phyloP scores from a whole-genome alignment of 2,113 vertebrate genomes.

The Rhea americana region DNA sequence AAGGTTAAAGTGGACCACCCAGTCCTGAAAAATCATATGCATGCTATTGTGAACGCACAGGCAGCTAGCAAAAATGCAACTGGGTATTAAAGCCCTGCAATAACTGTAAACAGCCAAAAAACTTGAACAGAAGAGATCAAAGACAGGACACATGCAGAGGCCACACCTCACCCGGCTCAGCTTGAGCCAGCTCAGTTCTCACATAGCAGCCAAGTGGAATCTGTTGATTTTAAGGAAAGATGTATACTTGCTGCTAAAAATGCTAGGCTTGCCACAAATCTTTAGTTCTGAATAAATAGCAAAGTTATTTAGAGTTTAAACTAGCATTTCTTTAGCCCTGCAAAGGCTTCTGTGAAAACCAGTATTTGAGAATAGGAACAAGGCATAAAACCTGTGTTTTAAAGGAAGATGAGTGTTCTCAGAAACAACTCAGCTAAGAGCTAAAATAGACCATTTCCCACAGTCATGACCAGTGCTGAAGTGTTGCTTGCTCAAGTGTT shows the following conservation, averaged over 20 bases:
- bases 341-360: neutral
- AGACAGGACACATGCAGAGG: neutral
- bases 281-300: neutral
- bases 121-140: neutral
- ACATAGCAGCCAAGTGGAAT: neutral
- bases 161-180: neutral
- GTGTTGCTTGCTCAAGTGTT: neutral
- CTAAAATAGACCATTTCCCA: neutral
- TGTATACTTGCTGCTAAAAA: neutral
- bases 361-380: neutral
- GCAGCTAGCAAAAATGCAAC: neutral
- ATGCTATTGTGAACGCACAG: neutral
- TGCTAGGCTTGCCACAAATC: conserved; percentile 9
- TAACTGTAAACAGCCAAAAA: neutral
- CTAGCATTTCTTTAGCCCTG: neutral
- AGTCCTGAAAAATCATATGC: neutral
- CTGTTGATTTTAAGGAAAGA: neutral
- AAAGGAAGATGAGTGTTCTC: neutral
- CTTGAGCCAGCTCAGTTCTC: neutral
- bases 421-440: neutral
- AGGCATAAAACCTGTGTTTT: neutral
- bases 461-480: neutral
- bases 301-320: neutral
- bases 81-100: neutral
- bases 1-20: neutral